Percentiles rank a stretch among this genome's conserved stretches.
Evolutionary conservation across 2,113 vertebrate genomes (phyloP).

Genomic region (Mystacornis crossleyi): DNA sequence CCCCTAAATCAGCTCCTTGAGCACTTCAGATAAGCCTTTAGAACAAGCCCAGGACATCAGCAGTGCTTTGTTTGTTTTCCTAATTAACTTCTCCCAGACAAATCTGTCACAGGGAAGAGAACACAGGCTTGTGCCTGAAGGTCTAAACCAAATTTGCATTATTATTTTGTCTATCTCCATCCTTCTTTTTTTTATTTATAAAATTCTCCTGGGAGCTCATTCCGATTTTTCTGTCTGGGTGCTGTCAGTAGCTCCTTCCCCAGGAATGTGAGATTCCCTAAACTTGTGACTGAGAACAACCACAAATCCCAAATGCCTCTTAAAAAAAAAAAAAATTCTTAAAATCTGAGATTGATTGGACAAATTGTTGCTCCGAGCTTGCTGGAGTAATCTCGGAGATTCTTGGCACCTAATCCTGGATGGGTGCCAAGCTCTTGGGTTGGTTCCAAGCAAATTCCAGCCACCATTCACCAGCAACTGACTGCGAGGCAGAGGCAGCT

Average conservation of each 20-base stretch:
- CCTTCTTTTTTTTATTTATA: not conserved
- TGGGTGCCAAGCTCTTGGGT: not conserved
- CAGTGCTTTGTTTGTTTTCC: not conserved
- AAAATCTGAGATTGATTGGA: not conserved
- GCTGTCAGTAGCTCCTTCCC: not conserved
- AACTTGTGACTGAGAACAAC: not conserved
- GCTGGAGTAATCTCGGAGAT: not conserved
- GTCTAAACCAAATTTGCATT: not conserved
- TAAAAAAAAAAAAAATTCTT: not conserved
- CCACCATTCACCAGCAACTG: not conserved
- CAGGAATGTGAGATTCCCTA: not conserved
- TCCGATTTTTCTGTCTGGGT: not conserved
- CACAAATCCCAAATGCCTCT: not conserved
- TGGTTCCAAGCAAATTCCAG: not conserved
- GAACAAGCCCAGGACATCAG: not conserved
- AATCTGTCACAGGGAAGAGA: not conserved
- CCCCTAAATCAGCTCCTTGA: not conserved
- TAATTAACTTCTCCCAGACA: not conserved
- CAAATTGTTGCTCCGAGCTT: not conserved
- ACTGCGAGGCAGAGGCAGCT: not conserved
- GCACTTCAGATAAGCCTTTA: not conserved
- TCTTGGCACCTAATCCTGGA: not conserved
- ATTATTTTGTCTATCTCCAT: not conserved
- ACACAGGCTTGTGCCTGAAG: not conserved
- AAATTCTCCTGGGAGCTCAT: not conserved